These are phyloP conservation scores for Rhopalosiphum maidis DNA, from an alignment of 1,140 invertebrate genomes.

Conservation along the genomic window DNA sequence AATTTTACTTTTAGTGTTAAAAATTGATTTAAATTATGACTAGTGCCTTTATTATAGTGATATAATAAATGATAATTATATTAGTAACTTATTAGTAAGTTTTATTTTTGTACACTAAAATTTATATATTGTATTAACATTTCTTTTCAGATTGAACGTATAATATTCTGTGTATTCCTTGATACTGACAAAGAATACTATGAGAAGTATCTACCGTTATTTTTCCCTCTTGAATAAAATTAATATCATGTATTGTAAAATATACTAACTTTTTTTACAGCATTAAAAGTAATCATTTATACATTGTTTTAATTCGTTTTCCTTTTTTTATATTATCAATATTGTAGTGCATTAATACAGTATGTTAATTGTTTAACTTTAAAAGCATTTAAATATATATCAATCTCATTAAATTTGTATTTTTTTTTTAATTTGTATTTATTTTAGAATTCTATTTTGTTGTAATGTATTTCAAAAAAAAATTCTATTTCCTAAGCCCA, in stretches of 20 bases:
- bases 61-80: not conserved
- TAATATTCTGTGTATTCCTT: slow-evolving; percentile 85
- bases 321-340: slow-evolving; percentile 14
- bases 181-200: slow-evolving; percentile 77
- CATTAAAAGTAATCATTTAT: slow-evolving; percentile 12
- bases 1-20: too few species aligned
- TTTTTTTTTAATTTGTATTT: not conserved
- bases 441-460: not conserved
- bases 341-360: not conserved
- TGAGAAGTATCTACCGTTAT: slow-evolving; percentile 74
- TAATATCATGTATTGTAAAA: not conserved
- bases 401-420: not conserved
- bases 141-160: slow-evolving; percentile 70
- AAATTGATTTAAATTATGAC: not conserved
- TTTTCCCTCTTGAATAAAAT: slow-evolving; percentile 69
- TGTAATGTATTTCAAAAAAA: not conserved
- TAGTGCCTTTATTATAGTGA: too few species aligned
- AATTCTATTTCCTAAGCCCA: not conserved
- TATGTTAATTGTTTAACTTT: not conserved
- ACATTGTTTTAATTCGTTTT: slow-evolving; percentile 26
- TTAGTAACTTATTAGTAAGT: not conserved
- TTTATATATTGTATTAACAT: not conserved
- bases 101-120: not conserved
- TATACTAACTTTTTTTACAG: not conserved
- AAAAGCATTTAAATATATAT: not conserved